A percentile compares a stretch with the other conserved stretches of the same genome.
These are phyloP conservation scores for Sebastolobus altivelis DNA, from an alignment of 2,797 vertebrate genomes.

Conservation along the genomic window DNA sequence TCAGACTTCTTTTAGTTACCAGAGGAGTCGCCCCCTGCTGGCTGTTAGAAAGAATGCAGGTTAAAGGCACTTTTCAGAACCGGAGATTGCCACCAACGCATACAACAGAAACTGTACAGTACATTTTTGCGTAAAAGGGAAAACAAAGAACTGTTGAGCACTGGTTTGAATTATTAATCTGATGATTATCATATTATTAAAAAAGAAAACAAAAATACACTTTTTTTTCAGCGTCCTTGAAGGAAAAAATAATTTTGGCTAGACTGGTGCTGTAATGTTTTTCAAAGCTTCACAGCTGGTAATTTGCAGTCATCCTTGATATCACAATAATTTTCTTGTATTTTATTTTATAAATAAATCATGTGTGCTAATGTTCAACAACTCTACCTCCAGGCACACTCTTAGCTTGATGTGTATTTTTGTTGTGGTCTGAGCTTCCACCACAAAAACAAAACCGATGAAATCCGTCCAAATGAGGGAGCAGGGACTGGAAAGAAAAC, in stretches of 20 bases:
- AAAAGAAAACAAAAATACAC: neutral
- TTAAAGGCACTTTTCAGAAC: neutral
- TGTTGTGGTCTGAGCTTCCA: neutral
- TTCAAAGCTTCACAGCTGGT: neutral
- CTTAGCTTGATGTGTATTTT: constrained; percentile 5
- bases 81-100: neutral
- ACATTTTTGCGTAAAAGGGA: too few relatives aligned
- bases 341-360: neutral
- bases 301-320: neutral
- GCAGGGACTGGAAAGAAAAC: constrained; percentile 6
- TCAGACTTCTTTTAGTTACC: too few relatives aligned
- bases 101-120: neutral
- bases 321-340: neutral
- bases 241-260: neutral
- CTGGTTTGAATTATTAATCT: neutral
- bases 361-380: neutral
- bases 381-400: neutral
- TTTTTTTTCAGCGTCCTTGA: neutral
- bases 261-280: neutral
- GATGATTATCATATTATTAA: neutral
- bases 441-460: neutral
- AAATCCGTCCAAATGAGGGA: neutral
- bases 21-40: too few relatives aligned
- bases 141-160: neutral
- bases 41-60: neutral